A percentile compares a stretch with the other conserved stretches of the same genome.
Evolutionary conservation across 2,113 vertebrate species (phyloP).

Genomic region (Pyrgilauda ruficollis): DNA sequence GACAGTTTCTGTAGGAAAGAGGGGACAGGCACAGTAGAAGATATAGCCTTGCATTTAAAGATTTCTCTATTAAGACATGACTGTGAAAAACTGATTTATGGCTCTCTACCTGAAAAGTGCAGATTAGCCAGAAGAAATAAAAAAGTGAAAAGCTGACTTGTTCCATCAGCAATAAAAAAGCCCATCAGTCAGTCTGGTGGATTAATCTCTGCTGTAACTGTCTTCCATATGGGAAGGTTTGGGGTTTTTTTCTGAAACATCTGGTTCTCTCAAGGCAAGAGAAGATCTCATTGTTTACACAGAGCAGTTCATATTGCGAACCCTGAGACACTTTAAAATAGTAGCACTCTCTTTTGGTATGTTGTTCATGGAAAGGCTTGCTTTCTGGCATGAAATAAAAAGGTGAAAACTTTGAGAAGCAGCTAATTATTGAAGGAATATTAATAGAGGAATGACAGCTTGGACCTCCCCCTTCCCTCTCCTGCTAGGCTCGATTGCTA

Average conservation of each 20-base stretch:
- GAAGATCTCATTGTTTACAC: slow-evolving; percentile 32
- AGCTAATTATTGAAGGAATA: slow-evolving; percentile 13
- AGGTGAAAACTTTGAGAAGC: background rate
- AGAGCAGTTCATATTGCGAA: background rate
- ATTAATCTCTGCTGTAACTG: background rate
- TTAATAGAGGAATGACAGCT: slow-evolving; percentile 16
- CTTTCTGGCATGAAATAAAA: slow-evolving; percentile 20
- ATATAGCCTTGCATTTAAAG: background rate
- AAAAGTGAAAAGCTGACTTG: background rate
- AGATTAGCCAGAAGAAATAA: background rate
- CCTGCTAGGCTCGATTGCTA: background rate
- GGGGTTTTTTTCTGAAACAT: background rate
- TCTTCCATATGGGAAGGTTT: background rate
- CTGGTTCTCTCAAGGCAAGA: slow-evolving; percentile 16
- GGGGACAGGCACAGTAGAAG: fast-evolving
- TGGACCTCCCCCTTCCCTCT: background rate
- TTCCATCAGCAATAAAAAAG: background rate
- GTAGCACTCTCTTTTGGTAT: background rate
- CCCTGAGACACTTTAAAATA: background rate
- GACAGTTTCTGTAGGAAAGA: background rate
- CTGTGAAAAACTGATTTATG: background rate
- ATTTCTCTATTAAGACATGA: background rate
- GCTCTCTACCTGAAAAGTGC: background rate
- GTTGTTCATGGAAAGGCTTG: slow-evolving; percentile 7
- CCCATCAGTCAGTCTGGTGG: background rate